Evolutionary conservation across 2,888 invertebrate species (phyloP).

Genomic region (Copidosoma aretas): DNA sequence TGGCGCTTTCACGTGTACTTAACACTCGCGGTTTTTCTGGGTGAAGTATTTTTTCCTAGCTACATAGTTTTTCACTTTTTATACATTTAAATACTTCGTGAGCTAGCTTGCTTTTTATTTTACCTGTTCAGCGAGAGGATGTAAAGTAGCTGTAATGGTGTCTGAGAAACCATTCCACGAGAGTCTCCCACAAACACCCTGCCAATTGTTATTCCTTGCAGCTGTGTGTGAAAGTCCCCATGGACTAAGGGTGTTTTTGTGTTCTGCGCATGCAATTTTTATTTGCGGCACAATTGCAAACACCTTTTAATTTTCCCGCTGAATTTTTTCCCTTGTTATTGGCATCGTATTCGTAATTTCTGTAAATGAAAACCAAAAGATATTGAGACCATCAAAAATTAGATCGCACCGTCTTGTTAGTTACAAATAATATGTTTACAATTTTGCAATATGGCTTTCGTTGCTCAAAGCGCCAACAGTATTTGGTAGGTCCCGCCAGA

Average conservation of each 20-base stretch:
- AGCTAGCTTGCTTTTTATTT: neutral
- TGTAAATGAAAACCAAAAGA: slow-evolving; percentile 47
- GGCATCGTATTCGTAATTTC: slow-evolving; percentile 66
- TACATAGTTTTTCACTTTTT: too few species aligned
- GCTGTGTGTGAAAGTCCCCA: slow-evolving; percentile 90
- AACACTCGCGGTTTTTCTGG: slow-evolving; percentile 81
- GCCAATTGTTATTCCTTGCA: slow-evolving; percentile 86
- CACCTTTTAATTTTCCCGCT: slow-evolving; percentile 69
- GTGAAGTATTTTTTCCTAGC: slow-evolving; percentile 78
- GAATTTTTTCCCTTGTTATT: slow-evolving; percentile 64
- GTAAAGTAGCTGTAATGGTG: slow-evolving; percentile 85
- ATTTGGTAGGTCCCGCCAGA: slow-evolving; percentile 88
- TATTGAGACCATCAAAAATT: neutral
- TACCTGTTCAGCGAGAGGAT: slow-evolving; percentile 88
- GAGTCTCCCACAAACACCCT: slow-evolving; percentile 81
- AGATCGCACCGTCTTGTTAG: neutral
- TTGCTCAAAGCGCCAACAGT: slow-evolving; percentile 74
- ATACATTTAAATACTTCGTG: too few species aligned
- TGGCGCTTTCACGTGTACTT: slow-evolving; percentile 85
- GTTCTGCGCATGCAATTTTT: slow-evolving; percentile 74
- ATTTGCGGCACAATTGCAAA: slow-evolving; percentile 77
- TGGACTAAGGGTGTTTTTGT: slow-evolving; percentile 84
- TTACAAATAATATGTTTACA: slow-evolving; percentile 61
- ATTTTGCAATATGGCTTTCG: slow-evolving; percentile 70
- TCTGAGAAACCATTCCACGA: slow-evolving; percentile 86